These are phyloP conservation scores for Arion vulgaris DNA, from an alignment of 1,140 invertebrate species.

Conservation along the genomic window DNA sequence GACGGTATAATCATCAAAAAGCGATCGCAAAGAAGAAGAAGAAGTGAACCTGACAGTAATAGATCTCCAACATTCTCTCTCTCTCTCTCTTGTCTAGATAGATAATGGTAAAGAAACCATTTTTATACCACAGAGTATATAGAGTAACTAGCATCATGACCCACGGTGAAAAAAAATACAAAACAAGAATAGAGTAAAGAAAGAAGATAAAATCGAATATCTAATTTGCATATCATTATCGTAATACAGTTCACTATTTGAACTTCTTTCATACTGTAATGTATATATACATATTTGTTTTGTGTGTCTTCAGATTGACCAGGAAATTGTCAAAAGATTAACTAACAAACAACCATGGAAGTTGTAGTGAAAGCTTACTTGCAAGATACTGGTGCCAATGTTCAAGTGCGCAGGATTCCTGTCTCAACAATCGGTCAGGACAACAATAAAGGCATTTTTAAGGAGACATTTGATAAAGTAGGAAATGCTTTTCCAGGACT, in stretches of 20 bases:
- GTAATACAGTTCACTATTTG: not conserved
- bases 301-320: not conserved
- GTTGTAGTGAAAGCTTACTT: slow-evolving; percentile 18
- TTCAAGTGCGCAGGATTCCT: slow-evolving; percentile 7
- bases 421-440: not conserved
- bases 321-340: not conserved
- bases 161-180: too few relatives aligned
- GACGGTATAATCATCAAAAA: too few relatives aligned
- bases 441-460: slow-evolving; percentile 13
- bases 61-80: too few relatives aligned
- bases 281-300: not conserved
- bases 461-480: not conserved
- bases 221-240: not conserved
- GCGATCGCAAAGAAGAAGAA: too few relatives aligned
- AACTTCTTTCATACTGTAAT: not conserved
- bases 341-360: slow-evolving; percentile 2
- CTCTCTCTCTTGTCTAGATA: too few relatives aligned
- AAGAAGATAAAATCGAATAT: not conserved
- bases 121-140: too few relatives aligned
- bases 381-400: not conserved
- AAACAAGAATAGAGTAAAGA: not conserved
- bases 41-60: too few relatives aligned
- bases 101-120: too few relatives aligned
- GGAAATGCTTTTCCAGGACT: slow-evolving; percentile 14
- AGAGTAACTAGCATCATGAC: not conserved